Evolutionary conservation across 2,888 invertebrate genomes (phyloP).

Genomic region (Sylvicola cinctus): DNA sequence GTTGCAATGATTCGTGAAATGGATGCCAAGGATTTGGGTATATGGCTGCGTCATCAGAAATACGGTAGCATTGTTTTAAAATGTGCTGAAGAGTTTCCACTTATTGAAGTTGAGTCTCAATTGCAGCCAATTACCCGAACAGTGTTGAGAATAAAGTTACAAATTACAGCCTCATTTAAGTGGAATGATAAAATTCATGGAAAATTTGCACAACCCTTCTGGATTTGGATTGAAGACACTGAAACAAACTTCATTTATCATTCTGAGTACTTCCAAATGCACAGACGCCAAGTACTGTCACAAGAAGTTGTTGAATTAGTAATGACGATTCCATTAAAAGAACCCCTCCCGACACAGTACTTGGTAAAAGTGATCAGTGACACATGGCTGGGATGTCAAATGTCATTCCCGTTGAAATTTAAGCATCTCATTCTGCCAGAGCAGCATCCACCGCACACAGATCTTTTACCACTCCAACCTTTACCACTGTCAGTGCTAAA

Average conservation of each 20-base stretch:
- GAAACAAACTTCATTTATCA: constrained; percentile 89
- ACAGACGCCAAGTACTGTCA: constrained; percentile 37
- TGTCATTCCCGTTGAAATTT: constrained; percentile 45
- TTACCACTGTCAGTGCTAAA: constrained; percentile 67
- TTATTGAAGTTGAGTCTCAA: constrained; percentile 58
- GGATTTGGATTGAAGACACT: constrained; percentile 97
- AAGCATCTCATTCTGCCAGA: constrained; percentile 80
- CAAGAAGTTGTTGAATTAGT: constrained; percentile 64
- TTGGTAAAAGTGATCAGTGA: constrained; percentile 74
- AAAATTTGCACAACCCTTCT: constrained; percentile 73
- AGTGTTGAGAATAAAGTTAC: constrained; percentile 62
- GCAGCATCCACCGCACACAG: constrained; percentile 81
- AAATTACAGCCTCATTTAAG: constrained; percentile 50
- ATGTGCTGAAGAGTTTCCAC: constrained; percentile 70
- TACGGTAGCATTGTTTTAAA: constrained; percentile 58
- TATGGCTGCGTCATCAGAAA: constrained; percentile 52
- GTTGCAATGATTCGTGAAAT: constrained; percentile 68
- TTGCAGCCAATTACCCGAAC: constrained; percentile 93
- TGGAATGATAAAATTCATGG: constrained; percentile 89
- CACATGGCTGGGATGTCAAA: constrained; percentile 39
- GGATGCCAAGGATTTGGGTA: constrained; percentile 70
- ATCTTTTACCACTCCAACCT: constrained; percentile 77
- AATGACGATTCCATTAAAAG: constrained; percentile 87
- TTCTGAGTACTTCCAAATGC: constrained; percentile 60
- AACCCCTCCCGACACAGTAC: constrained; percentile 82